A percentile compares a stretch with the other conserved stretches of the same genome.
These are phyloP conservation scores for Cladopsammia gracilis DNA, from an alignment of 64 coral and sea anemone genomes.

Conservation along the genomic window DNA sequence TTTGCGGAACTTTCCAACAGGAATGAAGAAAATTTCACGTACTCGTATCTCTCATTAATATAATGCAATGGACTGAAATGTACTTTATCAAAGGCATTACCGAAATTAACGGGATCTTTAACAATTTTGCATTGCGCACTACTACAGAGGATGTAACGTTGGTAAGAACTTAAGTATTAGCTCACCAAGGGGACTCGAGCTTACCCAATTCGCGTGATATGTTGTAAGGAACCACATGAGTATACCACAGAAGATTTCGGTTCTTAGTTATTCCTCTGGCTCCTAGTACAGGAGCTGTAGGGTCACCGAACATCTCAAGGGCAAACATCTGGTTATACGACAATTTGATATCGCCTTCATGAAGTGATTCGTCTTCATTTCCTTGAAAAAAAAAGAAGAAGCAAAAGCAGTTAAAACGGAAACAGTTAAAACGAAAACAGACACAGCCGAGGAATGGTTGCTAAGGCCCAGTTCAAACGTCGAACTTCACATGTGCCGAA, in stretches of 20 bases:
- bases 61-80: no score
- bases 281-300: slow-evolving; percentile 21
- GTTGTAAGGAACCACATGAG: slow-evolving; percentile 68
- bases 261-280: slow-evolving; percentile 79
- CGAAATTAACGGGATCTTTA: no score
- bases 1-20: no score
- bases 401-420: background rate
- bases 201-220: slow-evolving; percentile 73
- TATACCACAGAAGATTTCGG: slow-evolving; percentile 67
- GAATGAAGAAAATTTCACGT: no score
- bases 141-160: no score
- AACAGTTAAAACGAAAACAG: background rate
- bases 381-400: slow-evolving; percentile 40
- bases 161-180: no score
- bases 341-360: slow-evolving; percentile 88
- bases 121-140: no score
- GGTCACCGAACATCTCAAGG: slow-evolving; percentile 71
- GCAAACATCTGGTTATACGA: slow-evolving; percentile 52
- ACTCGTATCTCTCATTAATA: no score
- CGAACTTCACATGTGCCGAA: no score
- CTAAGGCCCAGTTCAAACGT: no score
- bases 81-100: no score
- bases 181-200: background rate
- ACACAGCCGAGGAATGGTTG: background rate
- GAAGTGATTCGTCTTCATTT: slow-evolving; percentile 65